Evolutionary conservation across 2,888 invertebrate genomes (phyloP).

Genomic region (Tenthredo notha): DNA sequence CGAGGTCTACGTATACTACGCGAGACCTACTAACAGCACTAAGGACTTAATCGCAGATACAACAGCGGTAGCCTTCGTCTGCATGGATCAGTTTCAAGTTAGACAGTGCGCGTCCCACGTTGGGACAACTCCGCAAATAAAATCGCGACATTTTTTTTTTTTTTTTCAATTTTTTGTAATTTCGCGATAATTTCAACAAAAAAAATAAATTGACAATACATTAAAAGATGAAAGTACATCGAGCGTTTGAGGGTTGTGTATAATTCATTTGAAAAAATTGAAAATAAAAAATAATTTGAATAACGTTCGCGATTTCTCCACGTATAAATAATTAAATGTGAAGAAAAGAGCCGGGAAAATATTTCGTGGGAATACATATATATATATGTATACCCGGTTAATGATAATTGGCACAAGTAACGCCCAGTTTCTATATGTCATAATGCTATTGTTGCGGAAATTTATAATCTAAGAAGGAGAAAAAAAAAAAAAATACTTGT

Average conservation of each 20-base stretch:
- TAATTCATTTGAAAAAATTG: not conserved
- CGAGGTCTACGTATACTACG: slow-evolving; percentile 31
- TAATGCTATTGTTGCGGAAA: slow-evolving; percentile 10
- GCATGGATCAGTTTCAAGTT: slow-evolving; percentile 9
- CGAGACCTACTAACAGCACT: slow-evolving; percentile 31
- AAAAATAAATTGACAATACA: not conserved
- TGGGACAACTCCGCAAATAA: not conserved
- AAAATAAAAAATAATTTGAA: too few species aligned
- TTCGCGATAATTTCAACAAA: not conserved
- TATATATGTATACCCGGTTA: not conserved
- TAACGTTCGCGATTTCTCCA: not conserved
- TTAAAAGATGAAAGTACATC: not conserved
- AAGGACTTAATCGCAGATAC: slow-evolving; percentile 36
- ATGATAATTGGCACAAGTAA: not conserved
- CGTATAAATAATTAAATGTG: too few species aligned
- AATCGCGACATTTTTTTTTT: not conserved
- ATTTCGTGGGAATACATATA: not conserved
- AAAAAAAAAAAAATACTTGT: not conserved
- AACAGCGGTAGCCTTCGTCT: slow-evolving; percentile 34
- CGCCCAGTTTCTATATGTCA: not conserved
- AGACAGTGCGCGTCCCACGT: not conserved
- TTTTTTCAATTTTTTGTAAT: not conserved
- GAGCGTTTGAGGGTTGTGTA: not conserved
- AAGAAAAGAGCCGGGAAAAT: not conserved
- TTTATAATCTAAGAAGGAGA: not conserved